phyloP scores from a whole-genome alignment of 2,797 vertebrate genomes.

The Pangasius krempfi region DNA sequence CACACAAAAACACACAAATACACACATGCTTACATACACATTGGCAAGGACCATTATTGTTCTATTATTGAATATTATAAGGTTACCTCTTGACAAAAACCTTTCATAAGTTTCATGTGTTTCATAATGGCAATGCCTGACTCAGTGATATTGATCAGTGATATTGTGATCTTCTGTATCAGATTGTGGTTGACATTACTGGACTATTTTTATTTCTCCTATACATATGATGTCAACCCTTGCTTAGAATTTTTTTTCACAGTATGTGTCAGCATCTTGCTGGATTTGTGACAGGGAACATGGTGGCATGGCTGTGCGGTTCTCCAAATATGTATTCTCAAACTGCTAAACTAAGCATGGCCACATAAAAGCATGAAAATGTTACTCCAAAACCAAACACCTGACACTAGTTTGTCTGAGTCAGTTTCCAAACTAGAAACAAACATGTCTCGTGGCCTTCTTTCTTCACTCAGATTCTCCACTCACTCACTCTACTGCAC shows the following conservation, averaged over 20 bases:
- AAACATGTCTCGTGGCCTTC: background rate
- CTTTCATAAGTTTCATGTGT: conserved; percentile 15
- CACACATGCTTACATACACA: background rate
- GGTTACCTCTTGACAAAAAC: conserved; percentile 3
- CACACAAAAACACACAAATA: background rate
- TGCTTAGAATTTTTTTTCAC: conserved; percentile 37
- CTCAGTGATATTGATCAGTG: conserved; percentile 7
- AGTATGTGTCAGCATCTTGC: conserved; percentile 32
- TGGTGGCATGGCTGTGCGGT: background rate
- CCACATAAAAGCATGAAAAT: conserved; percentile 32
- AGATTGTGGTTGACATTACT: conserved; percentile 1
- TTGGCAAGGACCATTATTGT: background rate
- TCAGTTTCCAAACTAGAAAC: background rate
- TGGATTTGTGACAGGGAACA: conserved; percentile 35
- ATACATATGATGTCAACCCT: conserved; percentile 15
- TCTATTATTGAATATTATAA: conserved; percentile 6
- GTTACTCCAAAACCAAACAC: conserved; percentile 16
- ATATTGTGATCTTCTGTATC: conserved; percentile 27
- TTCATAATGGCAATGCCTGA: background rate
- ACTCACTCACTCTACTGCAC: background rate
- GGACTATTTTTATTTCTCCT: conserved; percentile 45
- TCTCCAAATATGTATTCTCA: background rate
- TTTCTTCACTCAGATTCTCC: background rate
- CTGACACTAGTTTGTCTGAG: background rate
- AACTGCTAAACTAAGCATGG: background rate